Conservation (phyloP, 2,797 vertebrate genomes). For the Podargus strigoides region DNA sequence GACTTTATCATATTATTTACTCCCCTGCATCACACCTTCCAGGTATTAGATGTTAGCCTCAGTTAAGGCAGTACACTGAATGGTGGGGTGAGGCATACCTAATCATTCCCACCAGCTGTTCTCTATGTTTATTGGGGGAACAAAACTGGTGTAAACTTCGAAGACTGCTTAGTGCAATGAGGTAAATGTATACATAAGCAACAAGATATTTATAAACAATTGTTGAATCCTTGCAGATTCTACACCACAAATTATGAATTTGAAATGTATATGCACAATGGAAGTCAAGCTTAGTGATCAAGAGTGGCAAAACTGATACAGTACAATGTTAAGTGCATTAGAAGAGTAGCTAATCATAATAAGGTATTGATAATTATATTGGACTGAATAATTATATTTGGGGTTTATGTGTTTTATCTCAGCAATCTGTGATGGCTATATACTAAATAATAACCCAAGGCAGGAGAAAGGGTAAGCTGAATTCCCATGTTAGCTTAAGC, state of each 20-base stretch:
- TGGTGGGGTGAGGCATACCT: background rate
- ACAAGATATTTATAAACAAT: background rate
- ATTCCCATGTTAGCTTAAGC: background rate
- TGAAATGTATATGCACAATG: background rate
- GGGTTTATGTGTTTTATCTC: background rate
- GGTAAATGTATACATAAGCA: background rate
- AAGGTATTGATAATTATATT: background rate
- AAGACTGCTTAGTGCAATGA: background rate
- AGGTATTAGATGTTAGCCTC: background rate
- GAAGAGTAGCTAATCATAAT: background rate
- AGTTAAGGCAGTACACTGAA: background rate
- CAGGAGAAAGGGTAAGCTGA: background rate
- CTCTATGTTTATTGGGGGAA: background rate
- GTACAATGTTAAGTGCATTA: background rate
- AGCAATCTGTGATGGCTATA: background rate
- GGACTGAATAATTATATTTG: background rate
- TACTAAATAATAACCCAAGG: background rate
- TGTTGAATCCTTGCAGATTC: background rate
- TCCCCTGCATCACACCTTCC: background rate
- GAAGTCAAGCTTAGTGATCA: background rate
- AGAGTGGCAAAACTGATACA: background rate
- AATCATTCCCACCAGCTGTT: background rate
- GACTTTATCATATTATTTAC: background rate
- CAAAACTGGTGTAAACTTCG: background rate
- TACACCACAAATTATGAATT: background rate